These are phyloP conservation scores for Chrysoperla carnea DNA, from an alignment of 1,140 invertebrate genomes.

Conservation along the genomic window DNA sequence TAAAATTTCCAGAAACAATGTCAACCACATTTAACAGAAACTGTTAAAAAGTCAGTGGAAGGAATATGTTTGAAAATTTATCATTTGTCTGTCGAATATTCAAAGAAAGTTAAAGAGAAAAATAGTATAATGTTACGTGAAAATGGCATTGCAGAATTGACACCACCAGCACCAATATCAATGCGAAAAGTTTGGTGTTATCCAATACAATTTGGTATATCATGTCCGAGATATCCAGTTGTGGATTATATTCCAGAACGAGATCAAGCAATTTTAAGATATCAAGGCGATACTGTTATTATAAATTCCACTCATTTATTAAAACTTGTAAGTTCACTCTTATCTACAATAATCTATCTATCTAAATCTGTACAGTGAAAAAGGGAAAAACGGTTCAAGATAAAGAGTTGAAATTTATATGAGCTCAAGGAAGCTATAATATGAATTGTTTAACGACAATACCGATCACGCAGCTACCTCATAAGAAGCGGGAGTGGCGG, in stretches of 20 bases:
- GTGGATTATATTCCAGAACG: slow-evolving; percentile 78
- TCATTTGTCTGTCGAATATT: slow-evolving; percentile 79
- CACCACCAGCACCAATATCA: slow-evolving; percentile 39
- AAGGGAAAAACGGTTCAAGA: too few species aligned
- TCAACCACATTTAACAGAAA: slow-evolving; percentile 86
- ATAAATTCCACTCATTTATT: slow-evolving; percentile 80
- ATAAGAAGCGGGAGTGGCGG: too few species aligned
- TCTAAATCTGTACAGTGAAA: too few species aligned
- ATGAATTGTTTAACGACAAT: too few species aligned
- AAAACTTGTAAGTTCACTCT: slow-evolving; percentile 44
- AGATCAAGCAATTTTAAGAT: slow-evolving; percentile 69
- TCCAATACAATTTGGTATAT: slow-evolving; percentile 76
- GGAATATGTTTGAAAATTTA: slow-evolving; percentile 92
- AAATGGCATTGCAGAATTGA: slow-evolving; percentile 61
- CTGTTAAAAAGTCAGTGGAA: slow-evolving; percentile 85
- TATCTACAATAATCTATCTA: too few species aligned
- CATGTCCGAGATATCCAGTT: slow-evolving; percentile 63
- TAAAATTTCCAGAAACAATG: slow-evolving; percentile 61
- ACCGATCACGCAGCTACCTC: too few species aligned
- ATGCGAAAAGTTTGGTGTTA: slow-evolving; percentile 88
- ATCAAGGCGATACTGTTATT: slow-evolving; percentile 67
- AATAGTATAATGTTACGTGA: slow-evolving; percentile 73
- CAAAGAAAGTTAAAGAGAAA: slow-evolving; percentile 76
- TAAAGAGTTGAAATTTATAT: too few species aligned
- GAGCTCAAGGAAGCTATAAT: too few species aligned